Percentiles rank a stretch among this genome's conserved stretches.
Evolutionary conservation across 2,888 invertebrate species (phyloP).

Genomic region (Brenthis daphne): DNA sequence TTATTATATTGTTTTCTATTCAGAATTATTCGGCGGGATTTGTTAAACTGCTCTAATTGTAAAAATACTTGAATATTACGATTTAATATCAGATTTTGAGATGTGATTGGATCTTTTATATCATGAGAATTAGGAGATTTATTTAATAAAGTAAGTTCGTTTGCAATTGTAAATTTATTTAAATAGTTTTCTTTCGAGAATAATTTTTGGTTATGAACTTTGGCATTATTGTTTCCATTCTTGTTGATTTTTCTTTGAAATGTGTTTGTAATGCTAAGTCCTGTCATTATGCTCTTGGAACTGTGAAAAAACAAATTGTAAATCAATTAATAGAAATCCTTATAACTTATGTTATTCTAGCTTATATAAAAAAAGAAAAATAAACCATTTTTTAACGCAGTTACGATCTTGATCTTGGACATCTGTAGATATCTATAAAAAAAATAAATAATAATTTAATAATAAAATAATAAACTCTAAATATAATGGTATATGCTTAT

Average conservation of each 20-base stretch:
- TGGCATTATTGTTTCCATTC: slow-evolving; percentile 14
- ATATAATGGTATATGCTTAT: not conserved
- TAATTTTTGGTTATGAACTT: not conserved
- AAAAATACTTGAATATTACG: slow-evolving; percentile 59
- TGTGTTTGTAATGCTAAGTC: slow-evolving; percentile 25
- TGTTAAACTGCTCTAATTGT: slow-evolving; percentile 55
- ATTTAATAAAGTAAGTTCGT: not conserved
- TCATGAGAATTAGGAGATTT: not conserved
- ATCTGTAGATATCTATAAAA: slow-evolving; percentile 18
- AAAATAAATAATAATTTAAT: slow-evolving; percentile 1
- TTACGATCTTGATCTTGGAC: slow-evolving; percentile 9
- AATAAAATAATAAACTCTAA: not conserved
- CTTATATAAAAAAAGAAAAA: slow-evolving; percentile 29
- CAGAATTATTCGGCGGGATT: slow-evolving; percentile 58
- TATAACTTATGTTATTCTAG: not conserved
- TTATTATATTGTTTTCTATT: slow-evolving; percentile 64
- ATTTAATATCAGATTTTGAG: slow-evolving; percentile 47
- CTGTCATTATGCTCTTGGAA: slow-evolving; percentile 28
- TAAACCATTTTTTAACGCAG: slow-evolving; percentile 30
- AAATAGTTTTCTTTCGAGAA: not conserved
- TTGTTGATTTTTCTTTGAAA: slow-evolving; percentile 11
- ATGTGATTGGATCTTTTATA: slow-evolving; percentile 8
- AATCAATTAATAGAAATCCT: not conserved
- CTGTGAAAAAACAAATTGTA: slow-evolving; percentile 19
- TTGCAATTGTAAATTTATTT: not conserved